These are phyloP conservation scores for Proctacanthus coquilletti DNA, from an alignment of 1,140 invertebrate species.

Conservation along the genomic window DNA sequence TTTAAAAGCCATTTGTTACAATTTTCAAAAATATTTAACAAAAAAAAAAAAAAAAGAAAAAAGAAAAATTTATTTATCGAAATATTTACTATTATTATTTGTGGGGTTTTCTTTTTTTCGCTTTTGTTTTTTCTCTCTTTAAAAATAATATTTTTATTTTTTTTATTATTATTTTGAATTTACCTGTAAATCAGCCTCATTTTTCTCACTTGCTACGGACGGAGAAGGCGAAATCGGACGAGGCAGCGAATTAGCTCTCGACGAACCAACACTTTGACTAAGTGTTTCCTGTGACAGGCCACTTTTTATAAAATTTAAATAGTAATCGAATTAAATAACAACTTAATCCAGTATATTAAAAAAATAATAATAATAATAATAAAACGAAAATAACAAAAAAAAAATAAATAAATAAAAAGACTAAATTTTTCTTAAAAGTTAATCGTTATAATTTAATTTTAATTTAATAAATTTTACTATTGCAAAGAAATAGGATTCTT, in stretches of 20 bases:
- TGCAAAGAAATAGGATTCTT: too few relatives aligned
- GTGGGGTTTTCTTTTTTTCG: too few relatives aligned
- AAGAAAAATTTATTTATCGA: too few relatives aligned
- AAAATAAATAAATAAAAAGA: too few relatives aligned
- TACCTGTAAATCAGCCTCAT: constrained; percentile 34
- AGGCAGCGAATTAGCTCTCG: constrained; percentile 46
- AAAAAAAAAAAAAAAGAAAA: background rate
- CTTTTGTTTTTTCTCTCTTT: background rate
- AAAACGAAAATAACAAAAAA: background rate
- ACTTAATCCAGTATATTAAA: too few relatives aligned
- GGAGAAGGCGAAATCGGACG: constrained; percentile 70
- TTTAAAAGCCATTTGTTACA: background rate
- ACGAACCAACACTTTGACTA: constrained; percentile 35
- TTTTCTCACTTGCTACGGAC: constrained; percentile 63
- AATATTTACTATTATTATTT: too few relatives aligned
- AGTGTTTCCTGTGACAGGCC: constrained; percentile 45
- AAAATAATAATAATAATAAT: constrained; percentile 3
- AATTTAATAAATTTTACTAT: background rate
- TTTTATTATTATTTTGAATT: constrained; percentile 3
- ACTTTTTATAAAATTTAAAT: constrained; percentile 45
- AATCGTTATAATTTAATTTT: background rate
- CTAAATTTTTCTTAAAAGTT: too few relatives aligned
- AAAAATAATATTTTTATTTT: background rate
- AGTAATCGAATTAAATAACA: constrained; percentile 36
- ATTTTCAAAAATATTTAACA: background rate